These are phyloP conservation scores for Lates calcarifer DNA, from an alignment of 2,113 vertebrate genomes.

Conservation along the genomic window DNA sequence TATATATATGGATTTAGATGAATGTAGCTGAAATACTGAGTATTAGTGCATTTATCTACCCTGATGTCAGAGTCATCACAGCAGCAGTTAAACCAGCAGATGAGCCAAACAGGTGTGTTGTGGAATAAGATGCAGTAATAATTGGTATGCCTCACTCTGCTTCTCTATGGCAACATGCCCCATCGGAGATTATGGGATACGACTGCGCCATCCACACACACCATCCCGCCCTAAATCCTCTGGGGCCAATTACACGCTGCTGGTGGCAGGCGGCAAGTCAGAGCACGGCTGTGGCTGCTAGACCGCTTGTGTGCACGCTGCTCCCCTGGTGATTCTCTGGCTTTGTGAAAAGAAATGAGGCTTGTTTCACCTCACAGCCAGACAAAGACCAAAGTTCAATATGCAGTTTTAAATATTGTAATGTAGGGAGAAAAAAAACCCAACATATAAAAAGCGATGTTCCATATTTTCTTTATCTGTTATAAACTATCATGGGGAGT, in stretches of 20 bases:
- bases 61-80: constrained; percentile 30
- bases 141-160: constrained; percentile 79
- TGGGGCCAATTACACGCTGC: constrained; percentile 88
- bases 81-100: constrained; percentile 46
- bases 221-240: constrained; percentile 71
- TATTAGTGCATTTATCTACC: background rate
- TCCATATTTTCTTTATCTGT: background rate
- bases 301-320: constrained; percentile 62
- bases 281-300: constrained; percentile 81
- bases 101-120: constrained; percentile 79
- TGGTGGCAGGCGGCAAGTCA: constrained; percentile 82
- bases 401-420: background rate
- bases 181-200: constrained; percentile 79
- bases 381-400: background rate
- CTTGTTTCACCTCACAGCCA: constrained; percentile 37
- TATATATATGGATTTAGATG: background rate
- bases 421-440: constrained; percentile 11
- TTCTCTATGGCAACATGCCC: constrained; percentile 81
- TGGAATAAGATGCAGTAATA: constrained; percentile 80
- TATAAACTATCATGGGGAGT: background rate
- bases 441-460: background rate
- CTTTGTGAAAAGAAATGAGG: constrained; percentile 51
- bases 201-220: constrained; percentile 65
- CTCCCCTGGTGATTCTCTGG: constrained; percentile 63
- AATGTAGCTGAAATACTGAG: background rate